Conservation (phyloP, 2,888 invertebrate genomes). For the Campopleginae sp. region DNA sequence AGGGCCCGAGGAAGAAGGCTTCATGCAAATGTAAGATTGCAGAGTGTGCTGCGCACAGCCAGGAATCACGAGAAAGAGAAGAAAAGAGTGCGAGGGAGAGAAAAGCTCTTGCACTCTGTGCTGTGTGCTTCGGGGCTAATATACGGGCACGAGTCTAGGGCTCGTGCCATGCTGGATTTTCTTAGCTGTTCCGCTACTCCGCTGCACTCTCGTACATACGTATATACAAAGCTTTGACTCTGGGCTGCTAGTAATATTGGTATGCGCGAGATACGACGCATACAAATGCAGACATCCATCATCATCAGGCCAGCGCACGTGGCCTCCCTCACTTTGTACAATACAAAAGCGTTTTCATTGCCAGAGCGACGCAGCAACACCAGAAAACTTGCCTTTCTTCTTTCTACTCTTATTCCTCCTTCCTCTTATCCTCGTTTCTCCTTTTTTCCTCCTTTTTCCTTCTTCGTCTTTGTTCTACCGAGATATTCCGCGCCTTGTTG, state of each 20-base stretch:
- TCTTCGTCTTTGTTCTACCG: not conserved
- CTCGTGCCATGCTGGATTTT: conserved; percentile 65
- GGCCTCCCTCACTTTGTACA: conserved; percentile 54
- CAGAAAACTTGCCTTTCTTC: conserved; percentile 26
- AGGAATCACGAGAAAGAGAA: conserved; percentile 32
- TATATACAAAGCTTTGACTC: conserved; percentile 38
- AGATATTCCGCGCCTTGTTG: conserved; percentile 7
- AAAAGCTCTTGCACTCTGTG: conserved; percentile 19
- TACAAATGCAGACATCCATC: conserved; percentile 73
- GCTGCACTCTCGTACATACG: conserved; percentile 4
- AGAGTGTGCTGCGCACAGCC: conserved; percentile 32
- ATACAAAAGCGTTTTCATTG: conserved; percentile 66
- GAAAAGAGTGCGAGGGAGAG: conserved; percentile 20
- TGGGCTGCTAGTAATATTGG: conserved; percentile 68
- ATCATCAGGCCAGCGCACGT: conserved; percentile 70
- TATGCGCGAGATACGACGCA: conserved; percentile 73
- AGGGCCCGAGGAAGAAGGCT: conserved; percentile 60
- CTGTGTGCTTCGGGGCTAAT: conserved; percentile 58
- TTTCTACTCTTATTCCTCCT: not conserved
- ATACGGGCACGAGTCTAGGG: conserved; percentile 61
- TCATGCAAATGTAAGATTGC: conserved; percentile 67
- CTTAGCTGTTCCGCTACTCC: conserved; percentile 41
- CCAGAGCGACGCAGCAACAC: conserved; percentile 44
- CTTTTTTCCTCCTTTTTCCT: not conserved
- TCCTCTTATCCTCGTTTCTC: not conserved